Evolutionary conservation across 2,113 vertebrate genomes (phyloP), one percentile per base, ranked within the genome.

Genomic region (Argyrosomus japonicus): DNA sequence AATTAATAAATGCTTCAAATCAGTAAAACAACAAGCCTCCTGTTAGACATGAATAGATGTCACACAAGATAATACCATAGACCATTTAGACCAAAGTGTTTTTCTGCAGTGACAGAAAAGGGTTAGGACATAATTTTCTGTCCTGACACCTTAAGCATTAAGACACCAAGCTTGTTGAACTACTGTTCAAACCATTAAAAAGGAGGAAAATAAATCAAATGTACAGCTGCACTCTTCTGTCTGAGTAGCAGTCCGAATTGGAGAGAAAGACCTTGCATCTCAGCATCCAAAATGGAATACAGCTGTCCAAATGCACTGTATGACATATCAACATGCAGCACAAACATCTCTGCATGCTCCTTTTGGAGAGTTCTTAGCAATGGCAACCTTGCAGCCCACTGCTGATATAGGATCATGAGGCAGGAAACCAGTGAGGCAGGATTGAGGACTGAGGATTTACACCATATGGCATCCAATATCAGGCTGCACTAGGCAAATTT

Each of bases 1-100:
- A 21, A 71, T 25, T 4, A 67, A 23, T 9, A 76, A 56, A 71
- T 17, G 15, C 43, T 51, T 77, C 32, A 57, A 57, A 77, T 78
- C 90, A 93, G 88, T 87, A 93, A 83, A 88, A 90, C 91, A 94
- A 95, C 92, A 94, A 94, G 91, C 87, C 81, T 90, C 75, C 63
- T 53, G 69, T 45, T 74, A 74, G 25, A 48, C 32, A 69, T 81
- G 4, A 77, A 57, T 14, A 51, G 1, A 68, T 29, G 21, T 56
- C 27, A 60, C 7, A 18, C 27, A 72, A 65, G 8, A 18, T 21
- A 15, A 43, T 23, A 8, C 36, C 25, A 78, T 53, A 5, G 61
- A 48, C 4, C 27, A 58, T n/a, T 67, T 43, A 68, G n/a, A 75
- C 6, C 43, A 50, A 9, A 11, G 11, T 27, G n/a, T 45, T 53